Evolutionary conservation across 2,888 invertebrate species (phyloP).

Genomic region (Teinopalpus imperialis): DNA sequence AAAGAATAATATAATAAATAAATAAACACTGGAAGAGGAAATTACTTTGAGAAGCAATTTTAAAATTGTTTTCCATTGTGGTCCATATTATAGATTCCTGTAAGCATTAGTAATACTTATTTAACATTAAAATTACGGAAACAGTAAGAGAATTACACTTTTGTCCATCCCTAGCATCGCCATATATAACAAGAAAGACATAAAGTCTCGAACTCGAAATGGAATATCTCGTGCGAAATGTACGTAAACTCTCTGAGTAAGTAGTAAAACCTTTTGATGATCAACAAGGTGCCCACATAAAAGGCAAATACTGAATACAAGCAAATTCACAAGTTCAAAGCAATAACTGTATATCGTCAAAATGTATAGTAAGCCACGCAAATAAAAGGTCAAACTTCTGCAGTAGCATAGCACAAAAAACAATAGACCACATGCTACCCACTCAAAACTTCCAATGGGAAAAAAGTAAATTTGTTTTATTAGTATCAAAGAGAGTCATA

Average conservation of each 20-base stretch:
- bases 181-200: constrained; percentile 59
- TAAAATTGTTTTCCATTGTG: too few species aligned
- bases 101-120: too few species aligned
- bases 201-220: constrained; percentile 53
- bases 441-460: constrained; percentile 55
- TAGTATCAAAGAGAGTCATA: constrained; percentile 75
- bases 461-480: constrained; percentile 78
- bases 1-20: too few species aligned
- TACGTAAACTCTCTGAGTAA: constrained; percentile 48
- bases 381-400: constrained; percentile 65
- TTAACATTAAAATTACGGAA: too few species aligned
- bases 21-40: too few species aligned
- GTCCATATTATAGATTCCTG: too few species aligned
- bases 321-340: constrained; percentile 45
- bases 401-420: constrained; percentile 52
- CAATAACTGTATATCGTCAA: constrained; percentile 41
- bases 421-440: constrained; percentile 65
- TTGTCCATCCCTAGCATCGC: constrained; percentile 45
- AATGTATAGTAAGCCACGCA: constrained; percentile 42
- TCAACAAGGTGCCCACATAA: constrained; percentile 41
- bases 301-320: constrained; percentile 44
- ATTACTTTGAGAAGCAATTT: too few species aligned
- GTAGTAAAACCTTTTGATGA: constrained; percentile 52
- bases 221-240: constrained; percentile 49
- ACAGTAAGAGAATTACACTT: constrained; percentile 31